These are phyloP conservation scores for Parazoanthus darwini DNA, from an alignment of 92 coral and sea anemone species.

Conservation along the genomic window DNA sequence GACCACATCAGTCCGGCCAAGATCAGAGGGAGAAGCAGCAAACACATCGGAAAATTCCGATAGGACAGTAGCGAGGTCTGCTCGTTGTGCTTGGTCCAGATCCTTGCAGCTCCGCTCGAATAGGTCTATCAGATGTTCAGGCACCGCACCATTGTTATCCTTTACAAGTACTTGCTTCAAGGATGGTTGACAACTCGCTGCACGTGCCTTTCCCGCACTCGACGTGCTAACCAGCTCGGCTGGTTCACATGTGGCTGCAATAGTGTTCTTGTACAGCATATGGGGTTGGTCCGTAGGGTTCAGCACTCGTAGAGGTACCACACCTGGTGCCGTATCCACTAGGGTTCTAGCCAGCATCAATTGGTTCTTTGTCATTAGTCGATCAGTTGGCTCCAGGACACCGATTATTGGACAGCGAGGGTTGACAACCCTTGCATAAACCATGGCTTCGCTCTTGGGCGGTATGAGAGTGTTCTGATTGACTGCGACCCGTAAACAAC, in stretches of 20 bases:
- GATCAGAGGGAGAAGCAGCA: too few species aligned
- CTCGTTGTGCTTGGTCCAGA: conserved; percentile 18
- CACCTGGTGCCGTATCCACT: conserved; percentile 43
- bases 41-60: too few species aligned
- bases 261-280: conserved; percentile 48
- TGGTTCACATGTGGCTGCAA: conserved; percentile 32
- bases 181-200: conserved; percentile 20
- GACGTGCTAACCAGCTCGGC: not conserved
- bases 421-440: conserved; percentile 43
- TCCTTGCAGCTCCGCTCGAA: conserved; percentile 38
- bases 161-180: conserved; percentile 11
- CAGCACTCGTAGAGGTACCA: conserved; percentile 45
- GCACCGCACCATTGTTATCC: conserved; percentile 11
- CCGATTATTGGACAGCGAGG: conserved; percentile 25
- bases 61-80: conserved; percentile 12
- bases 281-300: conserved; percentile 56
- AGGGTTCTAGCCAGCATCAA: conserved; percentile 54
- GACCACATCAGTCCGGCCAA: too few species aligned
- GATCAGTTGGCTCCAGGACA: conserved; percentile 49
- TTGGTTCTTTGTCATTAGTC: conserved; percentile 36
- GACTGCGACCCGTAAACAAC: conserved; percentile 40
- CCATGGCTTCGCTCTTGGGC: conserved; percentile 54
- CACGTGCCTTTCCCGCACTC: not conserved
- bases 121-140: conserved; percentile 46
- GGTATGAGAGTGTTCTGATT: conserved; percentile 44